Percentiles rank a stretch among this genome's conserved stretches.
Evolutionary conservation across 1,140 invertebrate species (phyloP).

Genomic region (Tribolium castaneum): DNA sequence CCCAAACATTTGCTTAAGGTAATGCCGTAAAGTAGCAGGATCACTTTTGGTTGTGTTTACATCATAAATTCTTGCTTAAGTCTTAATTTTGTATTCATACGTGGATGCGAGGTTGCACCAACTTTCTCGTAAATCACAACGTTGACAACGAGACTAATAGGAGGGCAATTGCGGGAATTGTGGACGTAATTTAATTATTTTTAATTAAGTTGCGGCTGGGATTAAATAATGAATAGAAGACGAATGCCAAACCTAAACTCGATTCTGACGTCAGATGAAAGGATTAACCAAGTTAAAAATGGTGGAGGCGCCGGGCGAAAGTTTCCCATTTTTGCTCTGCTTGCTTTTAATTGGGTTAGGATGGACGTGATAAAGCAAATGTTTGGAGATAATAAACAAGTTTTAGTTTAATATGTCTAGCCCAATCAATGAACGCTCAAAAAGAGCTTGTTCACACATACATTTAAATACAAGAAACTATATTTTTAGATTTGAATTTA

Average conservation of each 20-base stretch:
- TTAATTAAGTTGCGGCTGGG: not conserved
- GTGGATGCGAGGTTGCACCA: not conserved
- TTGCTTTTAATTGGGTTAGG: too few relatives aligned
- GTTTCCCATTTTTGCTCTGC: too few relatives aligned
- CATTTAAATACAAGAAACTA: too few relatives aligned
- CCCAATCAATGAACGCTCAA: too few relatives aligned
- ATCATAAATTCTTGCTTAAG: slow-evolving; percentile 44
- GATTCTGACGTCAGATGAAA: not conserved
- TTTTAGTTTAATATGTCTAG: too few relatives aligned
- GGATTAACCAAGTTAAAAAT: not conserved
- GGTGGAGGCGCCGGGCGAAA: not conserved
- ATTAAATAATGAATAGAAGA: not conserved
- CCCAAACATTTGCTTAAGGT: slow-evolving; percentile 44
- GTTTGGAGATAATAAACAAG: too few relatives aligned
- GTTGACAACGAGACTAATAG: not conserved
- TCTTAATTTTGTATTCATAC: slow-evolving; percentile 47
- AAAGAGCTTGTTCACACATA: too few relatives aligned
- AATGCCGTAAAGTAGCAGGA: slow-evolving; percentile 15
- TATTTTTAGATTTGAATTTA: too few relatives aligned
- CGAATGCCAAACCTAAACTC: not conserved
- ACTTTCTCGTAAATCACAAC: slow-evolving; percentile 1
- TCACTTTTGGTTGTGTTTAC: slow-evolving; percentile 20
- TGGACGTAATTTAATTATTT: not conserved
- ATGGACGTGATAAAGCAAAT: too few relatives aligned
- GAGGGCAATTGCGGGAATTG: not conserved